These are phyloP conservation scores for Geodia barretti DNA, from an alignment of 37 sponge, comb jelly and placozoan genomes.

Conservation along the genomic window DNA sequence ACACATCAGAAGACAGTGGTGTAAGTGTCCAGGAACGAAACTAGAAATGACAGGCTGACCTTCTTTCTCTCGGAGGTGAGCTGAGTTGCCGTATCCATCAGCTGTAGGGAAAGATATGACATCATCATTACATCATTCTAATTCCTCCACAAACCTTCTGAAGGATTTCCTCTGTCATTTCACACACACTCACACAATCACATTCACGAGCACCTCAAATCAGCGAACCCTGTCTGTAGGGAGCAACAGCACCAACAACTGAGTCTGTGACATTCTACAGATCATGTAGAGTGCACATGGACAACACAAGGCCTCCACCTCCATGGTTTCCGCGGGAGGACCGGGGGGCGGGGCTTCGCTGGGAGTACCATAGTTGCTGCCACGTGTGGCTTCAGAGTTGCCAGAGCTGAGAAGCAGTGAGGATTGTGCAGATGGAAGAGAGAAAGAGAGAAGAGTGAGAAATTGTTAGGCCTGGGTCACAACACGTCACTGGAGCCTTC, in stretches of 20 bases:
- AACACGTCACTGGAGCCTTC: too few relatives aligned
- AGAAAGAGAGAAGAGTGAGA: too few relatives aligned
- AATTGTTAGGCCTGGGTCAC: too few relatives aligned
- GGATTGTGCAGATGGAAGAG: too few relatives aligned
- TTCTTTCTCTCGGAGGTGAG: conserved; percentile 97
- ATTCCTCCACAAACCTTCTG: conserved; percentile 40
- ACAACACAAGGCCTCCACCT: background rate
- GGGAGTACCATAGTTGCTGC: conserved; percentile 26
- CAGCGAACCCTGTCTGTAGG: background rate
- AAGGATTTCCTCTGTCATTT: conserved; percentile 80
- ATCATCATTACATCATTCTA: conserved; percentile 9
- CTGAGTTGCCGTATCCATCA: conserved; percentile 87
- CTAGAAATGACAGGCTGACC: conserved; percentile 42
- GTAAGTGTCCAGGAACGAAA: too few relatives aligned
- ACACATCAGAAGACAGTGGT: background rate
- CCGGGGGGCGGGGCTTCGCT: background rate
- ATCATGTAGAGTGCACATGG: too few relatives aligned
- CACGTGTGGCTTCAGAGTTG: conserved; percentile 90
- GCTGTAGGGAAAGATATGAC: conserved; percentile 37
- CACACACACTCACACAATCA: conserved; percentile 8
- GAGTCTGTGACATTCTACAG: background rate
- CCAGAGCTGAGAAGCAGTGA: conserved; percentile 68
- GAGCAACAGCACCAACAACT: background rate
- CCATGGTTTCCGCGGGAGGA: background rate
- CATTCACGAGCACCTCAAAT: background rate